These are phyloP conservation scores for Lanius collurio DNA, from an alignment of 2,113 vertebrate species.

Conservation along the genomic window DNA sequence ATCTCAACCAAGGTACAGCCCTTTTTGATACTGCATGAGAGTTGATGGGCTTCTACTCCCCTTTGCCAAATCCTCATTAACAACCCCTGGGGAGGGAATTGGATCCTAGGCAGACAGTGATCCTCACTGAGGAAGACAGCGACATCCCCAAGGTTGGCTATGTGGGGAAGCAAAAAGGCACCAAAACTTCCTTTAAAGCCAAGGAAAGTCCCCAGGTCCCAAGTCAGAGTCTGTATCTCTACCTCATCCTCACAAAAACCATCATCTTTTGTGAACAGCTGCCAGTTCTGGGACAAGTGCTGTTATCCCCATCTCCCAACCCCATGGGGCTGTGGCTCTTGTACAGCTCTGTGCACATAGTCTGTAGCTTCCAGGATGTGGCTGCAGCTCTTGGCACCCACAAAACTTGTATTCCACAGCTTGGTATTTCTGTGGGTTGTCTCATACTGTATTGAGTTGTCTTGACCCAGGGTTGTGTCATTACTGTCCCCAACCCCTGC, in stretches of 20 bases:
- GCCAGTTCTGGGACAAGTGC: not conserved
- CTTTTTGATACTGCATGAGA: not conserved
- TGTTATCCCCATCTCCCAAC: not conserved
- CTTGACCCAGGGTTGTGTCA: not conserved
- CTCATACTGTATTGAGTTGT: too few relatives aligned
- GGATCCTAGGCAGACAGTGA: accelerated
- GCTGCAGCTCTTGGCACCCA: not conserved
- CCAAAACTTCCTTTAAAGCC: not conserved
- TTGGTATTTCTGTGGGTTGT: not conserved
- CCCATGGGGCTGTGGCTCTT: not conserved
- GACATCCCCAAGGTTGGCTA: not conserved
- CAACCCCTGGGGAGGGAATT: not conserved
- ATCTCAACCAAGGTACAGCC: not conserved
- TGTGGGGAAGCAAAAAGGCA: not conserved
- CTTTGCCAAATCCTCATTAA: not conserved
- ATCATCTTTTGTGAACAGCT: not conserved
- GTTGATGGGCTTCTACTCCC: not conserved
- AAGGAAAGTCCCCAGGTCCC: not conserved
- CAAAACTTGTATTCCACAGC: not conserved
- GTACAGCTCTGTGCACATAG: not conserved
- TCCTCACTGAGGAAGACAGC: not conserved
- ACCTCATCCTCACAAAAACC: not conserved
- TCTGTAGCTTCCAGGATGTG: not conserved
- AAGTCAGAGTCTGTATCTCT: not conserved
- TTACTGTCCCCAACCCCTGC: not conserved